Evolutionary conservation across 1,140 invertebrate species (phyloP), one percentile per base, ranked within the genome.

Genomic region (Globodera rostochiensis): DNA sequence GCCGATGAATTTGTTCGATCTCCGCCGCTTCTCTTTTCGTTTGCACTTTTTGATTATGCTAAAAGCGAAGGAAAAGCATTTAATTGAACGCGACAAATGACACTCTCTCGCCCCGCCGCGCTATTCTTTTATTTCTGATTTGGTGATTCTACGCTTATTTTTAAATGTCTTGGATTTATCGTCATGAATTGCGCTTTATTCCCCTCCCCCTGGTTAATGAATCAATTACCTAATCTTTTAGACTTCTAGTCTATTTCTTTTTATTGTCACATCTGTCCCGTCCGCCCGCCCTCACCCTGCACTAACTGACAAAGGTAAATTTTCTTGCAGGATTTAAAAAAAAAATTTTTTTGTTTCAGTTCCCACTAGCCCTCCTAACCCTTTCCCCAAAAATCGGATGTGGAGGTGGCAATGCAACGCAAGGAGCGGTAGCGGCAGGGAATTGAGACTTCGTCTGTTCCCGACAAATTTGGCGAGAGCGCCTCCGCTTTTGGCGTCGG

Each of bases 381-480:
- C 19, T 64, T 64, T 64, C 19, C 15, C 19, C 19, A 8, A 11
- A 64, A 64, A 64, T 45, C 69, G 46, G 46, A 71, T 71, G 69
- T 21, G 67, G 67, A 45, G 69, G 69, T 47, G 69, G 69, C 69
- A 71, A 71, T 47, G 46, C 46, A 47, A 21, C 69, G 69, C 6
- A 36, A 36, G 36, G 9, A 19, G 69, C 69, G 69, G 69, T 47
- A 71, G 69, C 69, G 25, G 69, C 69, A 71, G 36, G 25, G 19
- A 9, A 13, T 11, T 45, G 25, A 8, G 46, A 36, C n/a, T 45
- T 45, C 21, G 25, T 36, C 25, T 0, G 15, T 71, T 71, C 9
- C 9, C 25, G 25, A 21, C 69, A 71, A 71, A 71, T 71, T 71
- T 71, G 69, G 9, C 46, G n/a, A 71, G 5, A 7, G 2, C 69